Base-by-base conservation (phyloP, 2,888 invertebrate species). In the Galerucella nymphaeae region DNA sequence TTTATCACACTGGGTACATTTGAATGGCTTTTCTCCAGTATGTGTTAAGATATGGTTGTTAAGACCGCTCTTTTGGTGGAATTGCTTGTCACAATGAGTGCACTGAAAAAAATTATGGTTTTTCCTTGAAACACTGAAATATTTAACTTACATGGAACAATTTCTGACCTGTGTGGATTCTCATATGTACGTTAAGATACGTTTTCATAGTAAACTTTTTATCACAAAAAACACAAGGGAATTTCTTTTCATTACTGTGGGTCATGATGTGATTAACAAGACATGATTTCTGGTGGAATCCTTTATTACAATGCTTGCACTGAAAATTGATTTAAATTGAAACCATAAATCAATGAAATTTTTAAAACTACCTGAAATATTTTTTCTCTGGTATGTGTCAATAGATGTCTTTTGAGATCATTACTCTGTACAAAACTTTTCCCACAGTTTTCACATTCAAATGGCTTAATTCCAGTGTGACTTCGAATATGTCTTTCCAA, bases 1-100 rank as follows among this genome's bases (percentile, higher is more conserved):
- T 77, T 82, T 86, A 13, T 85, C 82, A 76, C 88, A 88, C 38
- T 85, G 82, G 9, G 82, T 81, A 72, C 88, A 88, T 58, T 83
- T 83, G 71, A 85, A 87, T 0, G 84, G 85, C 41, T 83, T 82
- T 55, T 82, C 80, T 0, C 84, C 83, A 1, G 82, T 83, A 70
- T 85, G 85, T 2, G 81, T 82, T 23, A 83, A 71, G 72, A 82
- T 79, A 70, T 85, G 85, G 50, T 80, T 80, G 16, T 82, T 81
- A 20, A 84, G 79, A 30, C 80, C 81, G 53, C 83, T 79, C 48
- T 80, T 78, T 61, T 83, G 83, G 3, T 81, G 78, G 70, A 84
- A 85, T 6, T 79, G 75, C 78, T 84, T 84, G 13, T 81, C 79
- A 72, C 85, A 85, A 59, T 81, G 74, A 8, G 79, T 67, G 68